Percentiles rank a stretch among this genome's conserved stretches.
Evolutionary conservation across 2,797 vertebrate species (phyloP).

Genomic region (Gouania willdenowi): DNA sequence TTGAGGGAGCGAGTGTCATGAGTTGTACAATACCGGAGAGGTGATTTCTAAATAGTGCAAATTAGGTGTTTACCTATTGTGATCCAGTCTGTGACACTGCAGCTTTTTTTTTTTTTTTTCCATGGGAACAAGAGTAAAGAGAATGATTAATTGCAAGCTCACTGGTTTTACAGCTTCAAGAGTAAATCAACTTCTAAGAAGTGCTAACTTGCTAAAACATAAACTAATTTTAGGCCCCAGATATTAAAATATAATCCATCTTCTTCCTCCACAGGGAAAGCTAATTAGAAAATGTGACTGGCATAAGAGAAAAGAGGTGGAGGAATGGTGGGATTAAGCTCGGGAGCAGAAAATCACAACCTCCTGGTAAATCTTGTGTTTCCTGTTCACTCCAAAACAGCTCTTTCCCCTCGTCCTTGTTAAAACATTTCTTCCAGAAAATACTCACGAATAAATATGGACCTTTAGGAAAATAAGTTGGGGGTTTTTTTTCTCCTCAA

Average conservation of each 20-base stretch:
- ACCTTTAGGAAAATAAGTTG: neutral
- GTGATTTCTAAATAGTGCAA: conserved; percentile 81
- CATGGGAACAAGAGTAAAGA: conserved; percentile 78
- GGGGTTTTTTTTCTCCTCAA: conserved; percentile 3
- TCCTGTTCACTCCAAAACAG: conserved; percentile 65
- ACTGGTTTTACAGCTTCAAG: conserved; percentile 84
- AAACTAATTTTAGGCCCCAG: conserved; percentile 90
- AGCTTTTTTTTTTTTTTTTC: conserved; percentile 54
- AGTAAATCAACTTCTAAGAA: conserved; percentile 89
- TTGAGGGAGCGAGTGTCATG: conserved; percentile 58
- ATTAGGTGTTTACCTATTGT: conserved; percentile 80
- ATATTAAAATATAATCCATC: conserved; percentile 95
- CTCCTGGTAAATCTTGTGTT: conserved; percentile 65
- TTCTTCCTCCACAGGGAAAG: conserved; percentile 81
- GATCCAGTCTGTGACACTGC: conserved; percentile 78
- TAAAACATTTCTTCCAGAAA: conserved; percentile 71
- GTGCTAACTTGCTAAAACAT: conserved; percentile 92
- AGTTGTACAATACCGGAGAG: conserved; percentile 70
- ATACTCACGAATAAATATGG: conserved; percentile 6
- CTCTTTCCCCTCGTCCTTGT: conserved; percentile 63
- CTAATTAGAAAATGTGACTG: conserved; percentile 89
- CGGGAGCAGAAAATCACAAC: conserved; percentile 63
- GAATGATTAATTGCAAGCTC: conserved; percentile 84
- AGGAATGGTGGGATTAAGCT: conserved; percentile 75
- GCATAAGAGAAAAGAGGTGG: conserved; percentile 75